Conservation (phyloP, 2,888 invertebrate genomes). For the Cheilosia grossa region DNA sequence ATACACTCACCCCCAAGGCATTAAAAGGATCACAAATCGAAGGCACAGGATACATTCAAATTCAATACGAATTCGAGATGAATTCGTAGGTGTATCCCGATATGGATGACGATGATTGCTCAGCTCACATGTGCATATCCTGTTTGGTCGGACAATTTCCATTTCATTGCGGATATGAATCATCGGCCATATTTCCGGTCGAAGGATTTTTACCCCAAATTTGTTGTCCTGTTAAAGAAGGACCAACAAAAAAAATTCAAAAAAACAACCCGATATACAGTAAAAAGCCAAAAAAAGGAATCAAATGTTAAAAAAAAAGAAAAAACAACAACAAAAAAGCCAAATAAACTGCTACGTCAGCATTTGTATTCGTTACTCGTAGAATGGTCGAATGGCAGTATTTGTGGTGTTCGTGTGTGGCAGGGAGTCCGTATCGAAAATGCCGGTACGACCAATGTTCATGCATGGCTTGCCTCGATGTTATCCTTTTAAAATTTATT, state of each 20-base stretch:
- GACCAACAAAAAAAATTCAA: conserved; percentile 11
- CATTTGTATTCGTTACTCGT: conserved; percentile 72
- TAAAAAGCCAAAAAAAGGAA: conserved; percentile 26
- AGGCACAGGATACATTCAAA: conserved; percentile 43
- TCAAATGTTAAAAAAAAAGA: conserved; percentile 54
- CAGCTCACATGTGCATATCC: conserved; percentile 74
- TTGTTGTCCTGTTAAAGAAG: conserved; percentile 68
- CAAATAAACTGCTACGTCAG: conserved; percentile 64
- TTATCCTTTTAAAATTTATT: conserved; percentile 73
- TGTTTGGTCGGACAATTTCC: conserved; percentile 75
- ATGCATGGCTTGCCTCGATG: conserved; percentile 71
- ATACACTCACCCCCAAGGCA: conserved; percentile 32
- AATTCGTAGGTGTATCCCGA: conserved; percentile 57
- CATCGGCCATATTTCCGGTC: conserved; percentile 75
- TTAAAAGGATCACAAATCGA: conserved; percentile 57
- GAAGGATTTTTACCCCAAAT: conserved; percentile 74
- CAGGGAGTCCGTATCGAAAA: conserved; percentile 35
- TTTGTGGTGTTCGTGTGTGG: conserved; percentile 48
- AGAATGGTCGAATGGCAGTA: conserved; percentile 44
- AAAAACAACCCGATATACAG: conserved; percentile 18
- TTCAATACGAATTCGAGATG: conserved; percentile 52
- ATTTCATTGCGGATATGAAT: conserved; percentile 75
- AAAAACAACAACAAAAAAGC: too few relatives aligned
- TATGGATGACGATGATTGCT: conserved; percentile 72
- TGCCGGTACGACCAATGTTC: conserved; percentile 55